phyloP scores from a whole-genome alignment of 2,888 invertebrate genomes.

The Acanthacorydalis orientalis region DNA sequence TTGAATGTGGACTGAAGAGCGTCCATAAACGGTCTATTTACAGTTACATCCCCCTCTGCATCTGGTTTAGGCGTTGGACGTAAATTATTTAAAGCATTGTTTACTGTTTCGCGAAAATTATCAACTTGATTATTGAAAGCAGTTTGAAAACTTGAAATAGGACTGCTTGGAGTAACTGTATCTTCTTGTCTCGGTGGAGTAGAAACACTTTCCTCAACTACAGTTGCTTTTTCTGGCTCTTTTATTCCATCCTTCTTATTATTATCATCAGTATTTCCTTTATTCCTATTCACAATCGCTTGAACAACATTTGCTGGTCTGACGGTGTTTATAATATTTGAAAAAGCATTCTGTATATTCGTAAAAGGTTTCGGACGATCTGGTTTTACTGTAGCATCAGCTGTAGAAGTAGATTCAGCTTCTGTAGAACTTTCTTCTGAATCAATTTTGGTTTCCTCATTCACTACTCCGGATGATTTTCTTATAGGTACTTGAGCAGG shows the following conservation, averaged over 20 bases:
- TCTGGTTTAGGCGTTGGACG: constrained; percentile 7
- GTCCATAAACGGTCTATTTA: constrained; percentile 6
- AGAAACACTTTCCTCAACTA: not conserved
- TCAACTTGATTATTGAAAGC: constrained; percentile 6
- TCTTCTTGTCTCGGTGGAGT: not conserved
- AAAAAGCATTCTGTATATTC: not conserved
- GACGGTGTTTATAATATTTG: constrained; percentile 2
- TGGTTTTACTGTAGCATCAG: not conserved
- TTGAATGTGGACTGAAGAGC: constrained; percentile 7
- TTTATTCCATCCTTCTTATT: not conserved
- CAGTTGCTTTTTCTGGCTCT: not conserved
- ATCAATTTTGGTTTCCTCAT: not conserved
- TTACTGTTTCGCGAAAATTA: constrained; percentile 5
- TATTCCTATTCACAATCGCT: not conserved
- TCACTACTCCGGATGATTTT: not conserved
- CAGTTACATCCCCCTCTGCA: constrained; percentile 7
- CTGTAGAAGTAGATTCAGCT: not conserved
- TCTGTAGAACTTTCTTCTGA: not conserved
- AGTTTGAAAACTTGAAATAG: constrained; percentile 1
- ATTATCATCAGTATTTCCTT: not conserved
- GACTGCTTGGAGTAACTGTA: not conserved
- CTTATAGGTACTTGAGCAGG: constrained; percentile 2
- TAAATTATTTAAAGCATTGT: constrained; percentile 6
- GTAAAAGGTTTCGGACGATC: not conserved
- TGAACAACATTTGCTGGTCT: constrained; percentile 1